Evolutionary conservation across 2,888 invertebrate species (phyloP), one percentile per base, ranked within the genome.

Genomic region (Metopia argyrocephala): DNA sequence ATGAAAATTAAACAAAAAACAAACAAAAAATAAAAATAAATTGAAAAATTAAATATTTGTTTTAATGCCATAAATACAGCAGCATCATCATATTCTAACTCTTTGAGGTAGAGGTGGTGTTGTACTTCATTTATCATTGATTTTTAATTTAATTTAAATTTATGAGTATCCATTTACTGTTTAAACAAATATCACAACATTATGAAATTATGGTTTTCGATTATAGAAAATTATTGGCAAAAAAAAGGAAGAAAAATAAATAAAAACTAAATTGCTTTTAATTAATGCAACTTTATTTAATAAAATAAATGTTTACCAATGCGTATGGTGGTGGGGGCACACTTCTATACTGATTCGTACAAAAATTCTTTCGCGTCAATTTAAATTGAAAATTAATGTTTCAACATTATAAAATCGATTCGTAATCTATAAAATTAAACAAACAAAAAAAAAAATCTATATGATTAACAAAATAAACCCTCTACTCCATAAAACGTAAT

Each of bases 61-160:
- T 71, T 62, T 50, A 48, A 46, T 62, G 62, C 27, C 71, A 45
- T 6, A 12, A n/a, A 45, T 48, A 23, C 38, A 45, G n/a, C 31
- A 21, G 27, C 31, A 15, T 45, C n/a, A 28, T 38, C 3, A 61
- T 18, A n/a, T 50, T 62, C 46, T 38, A 50, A 68, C 73, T 57
- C 54, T 23, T 57, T 31, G 31, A 31, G 31, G 7, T 46, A 38
- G 7, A 27, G 46, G 20, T 27, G 28, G n/a, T 56, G 18, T 28
- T 52, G 2, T 65, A 45, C 23, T 50, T 38, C 9, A 76, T 73
- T 80, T 73, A 69, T 65, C 59, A 76, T 69, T 80, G 69, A 76
- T 69, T 80, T 68, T 80, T 80, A 80, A 80, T 80, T 73, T 69
- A 76, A 76, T 73, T 80, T 69, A 59, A 80, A 80, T 73, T 68